Base-by-base conservation (phyloP, 2,888 invertebrate genomes). In the Artemia sinica region DNA sequence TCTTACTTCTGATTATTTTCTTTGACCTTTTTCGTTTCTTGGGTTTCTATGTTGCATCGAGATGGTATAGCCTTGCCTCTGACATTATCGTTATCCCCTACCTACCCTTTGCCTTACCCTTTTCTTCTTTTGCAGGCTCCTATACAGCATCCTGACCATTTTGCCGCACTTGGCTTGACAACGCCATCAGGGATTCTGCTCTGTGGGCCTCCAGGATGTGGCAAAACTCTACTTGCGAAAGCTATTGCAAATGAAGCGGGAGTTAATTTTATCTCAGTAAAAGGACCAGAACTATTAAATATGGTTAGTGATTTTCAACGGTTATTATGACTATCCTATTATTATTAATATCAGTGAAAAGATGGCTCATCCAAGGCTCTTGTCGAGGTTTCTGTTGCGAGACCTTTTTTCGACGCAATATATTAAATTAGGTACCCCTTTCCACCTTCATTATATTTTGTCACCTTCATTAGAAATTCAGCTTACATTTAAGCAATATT, bases 241-340 rank as follows among this genome's bases (percentile, higher is more conserved):
- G 98, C 97, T 48, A 87, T 98, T 58, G 97, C 98, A 0, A 97
- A 97, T 80, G 97, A 98, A 80, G 93, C 96, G 58, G 95, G 95
- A 50, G 91, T 98, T 63, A 98, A 97, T 80, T 98, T 98, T 75
- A 94, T 98, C 74, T 94, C 95, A 9, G 95, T 98, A 1, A 98
- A 97, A 80, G 98, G 98, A 14, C 97, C 98, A 0, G 98, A 98
- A 79, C 79, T 98, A 69, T 81, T 98, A 70, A 97, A 94, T 76
- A 98, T 97, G 97, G 90, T 90, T 78, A 79, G 76, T 71, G 12
- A 12, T 58, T 68, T 51, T 28, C 52, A 50, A 12, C 1, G 9
- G 28, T 50, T 68, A 14, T 58, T 58, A 14, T 58, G 8, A 28
- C 28, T 28, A 28, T 28, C 28, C 4, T 28, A 28, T 28, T 28